These are phyloP conservation scores for Saxicola maurus DNA, from an alignment of 2,797 vertebrate genomes.

Conservation along the genomic window DNA sequence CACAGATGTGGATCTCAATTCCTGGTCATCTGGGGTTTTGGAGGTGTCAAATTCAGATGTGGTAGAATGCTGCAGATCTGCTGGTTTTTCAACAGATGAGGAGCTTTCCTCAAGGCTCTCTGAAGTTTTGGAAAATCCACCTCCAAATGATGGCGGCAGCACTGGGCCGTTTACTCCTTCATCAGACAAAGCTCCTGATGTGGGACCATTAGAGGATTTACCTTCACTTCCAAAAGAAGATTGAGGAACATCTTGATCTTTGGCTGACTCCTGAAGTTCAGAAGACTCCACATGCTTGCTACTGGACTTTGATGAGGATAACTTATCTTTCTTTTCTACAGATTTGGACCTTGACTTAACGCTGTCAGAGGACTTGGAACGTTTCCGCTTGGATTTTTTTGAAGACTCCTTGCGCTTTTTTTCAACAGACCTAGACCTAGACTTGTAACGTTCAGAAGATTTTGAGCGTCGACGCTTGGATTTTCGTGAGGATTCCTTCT, in stretches of 20 bases:
- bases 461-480: constrained; percentile 58
- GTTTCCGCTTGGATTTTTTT: constrained; percentile 71
- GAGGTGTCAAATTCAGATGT: not conserved
- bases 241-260: not conserved
- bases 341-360: constrained; percentile 68
- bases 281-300: constrained; percentile 62
- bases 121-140: not conserved
- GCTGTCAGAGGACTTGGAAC: constrained; percentile 70
- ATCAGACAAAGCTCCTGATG: not conserved
- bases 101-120: not conserved
- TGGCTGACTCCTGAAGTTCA: constrained; percentile 28
- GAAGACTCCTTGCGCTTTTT: constrained; percentile 69
- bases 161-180: constrained; percentile 18
- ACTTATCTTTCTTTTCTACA: constrained; percentile 36
- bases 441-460: constrained; percentile 55
- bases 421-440: constrained; percentile 65
- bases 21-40: not conserved
- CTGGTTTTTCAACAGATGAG: not conserved
- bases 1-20: not conserved
- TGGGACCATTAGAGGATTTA: constrained; percentile 14
- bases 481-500: constrained; percentile 53
- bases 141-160: not conserved
- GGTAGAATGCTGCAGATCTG: not conserved
- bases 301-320: constrained; percentile 49
- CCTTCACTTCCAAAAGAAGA: not conserved